These are phyloP conservation scores for Mus minutoides DNA, from an alignment of 2,797 vertebrate species.

Conservation along the genomic window DNA sequence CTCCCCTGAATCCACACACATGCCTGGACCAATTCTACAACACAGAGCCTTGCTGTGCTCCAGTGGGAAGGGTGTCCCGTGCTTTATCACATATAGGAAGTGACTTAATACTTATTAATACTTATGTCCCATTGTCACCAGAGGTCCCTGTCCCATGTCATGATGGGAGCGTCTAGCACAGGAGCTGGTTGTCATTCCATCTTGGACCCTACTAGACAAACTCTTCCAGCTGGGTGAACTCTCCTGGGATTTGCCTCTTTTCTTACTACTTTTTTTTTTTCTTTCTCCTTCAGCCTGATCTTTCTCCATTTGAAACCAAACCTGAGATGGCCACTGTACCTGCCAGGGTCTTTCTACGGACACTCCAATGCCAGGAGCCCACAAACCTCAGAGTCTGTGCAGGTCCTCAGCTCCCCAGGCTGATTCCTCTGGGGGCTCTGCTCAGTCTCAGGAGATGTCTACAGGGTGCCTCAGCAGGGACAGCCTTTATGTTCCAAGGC, in stretches of 20 bases:
- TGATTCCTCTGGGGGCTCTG: conserved; percentile 66
- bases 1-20: conserved; percentile 65
- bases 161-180: not conserved
- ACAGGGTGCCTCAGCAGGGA: not conserved
- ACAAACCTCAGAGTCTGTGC: conserved; percentile 71
- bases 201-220: not conserved
- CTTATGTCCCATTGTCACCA: conserved; percentile 66
- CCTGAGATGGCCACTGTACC: conserved; percentile 25
- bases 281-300: not conserved
- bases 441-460: conserved; percentile 30
- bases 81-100: conserved; percentile 56
- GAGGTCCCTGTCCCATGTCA: conserved; percentile 64
- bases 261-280: not conserved
- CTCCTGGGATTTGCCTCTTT: not conserved
- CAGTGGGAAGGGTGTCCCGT: not conserved
- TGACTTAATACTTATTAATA: conserved; percentile 51
- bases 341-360: conserved; percentile 52
- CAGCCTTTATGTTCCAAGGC: not conserved
- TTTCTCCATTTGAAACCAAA: conserved; percentile 32
- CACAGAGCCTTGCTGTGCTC: conserved; percentile 53
- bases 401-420: conserved; percentile 55
- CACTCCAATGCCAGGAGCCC: not conserved
- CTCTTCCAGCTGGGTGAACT: not conserved
- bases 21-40: conserved; percentile 76
- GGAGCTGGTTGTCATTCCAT: not conserved